Evolutionary conservation across 2,888 invertebrate species (phyloP), one percentile per base, ranked within the genome.

Genomic region (Ypsolopha sequella): DNA sequence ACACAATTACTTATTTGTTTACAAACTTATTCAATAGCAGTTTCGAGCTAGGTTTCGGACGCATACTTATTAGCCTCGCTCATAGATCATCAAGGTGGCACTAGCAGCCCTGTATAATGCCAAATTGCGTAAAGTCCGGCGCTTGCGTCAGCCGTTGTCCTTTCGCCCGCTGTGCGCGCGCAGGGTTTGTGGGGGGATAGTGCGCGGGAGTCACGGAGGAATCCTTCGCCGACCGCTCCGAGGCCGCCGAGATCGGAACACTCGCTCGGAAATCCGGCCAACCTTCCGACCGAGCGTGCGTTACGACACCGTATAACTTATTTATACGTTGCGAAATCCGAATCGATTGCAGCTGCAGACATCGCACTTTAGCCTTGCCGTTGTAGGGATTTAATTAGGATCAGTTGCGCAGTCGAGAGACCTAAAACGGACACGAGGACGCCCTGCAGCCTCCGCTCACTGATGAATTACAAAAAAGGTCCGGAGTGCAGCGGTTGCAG

Each of bases 321-420:
- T 82, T 81, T 82, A 81, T 79, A 76, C 74, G 77, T 85, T 85
- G 85, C 84, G 84, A 85, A 85, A 85, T 82, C 68, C 73, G 81
- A 81, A 84, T 85, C 82, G 85, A 84, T 85, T 82, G 85, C 85
- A 81, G 80, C 81, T 80, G 81, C 80, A 82, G 76, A 78, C 84
- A 78, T 81, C 80, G 81, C 82, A 76, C 78, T 79, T 76, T 79
- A 82, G 84, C 82, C 82, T 84, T 81, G 84, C 57, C 54, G 75
- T 70, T 72, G 79, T 81, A 84, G 82, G 84, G 85, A 81, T 82
- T 85, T 85, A 85, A 86, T 86, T 85, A 85, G 85, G 84, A 85
- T 80, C 80, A 80, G 73, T 84, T 82, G 82, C 85, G 81, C 78
- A 79, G 53, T 50, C 55, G 70, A 70, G 70, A 72, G 68, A 70